A percentile compares a stretch with the other conserved stretches of the same genome.
Conservation (phyloP, 2,888 invertebrate genomes). For the Caenorhabditis sp. region DNA sequence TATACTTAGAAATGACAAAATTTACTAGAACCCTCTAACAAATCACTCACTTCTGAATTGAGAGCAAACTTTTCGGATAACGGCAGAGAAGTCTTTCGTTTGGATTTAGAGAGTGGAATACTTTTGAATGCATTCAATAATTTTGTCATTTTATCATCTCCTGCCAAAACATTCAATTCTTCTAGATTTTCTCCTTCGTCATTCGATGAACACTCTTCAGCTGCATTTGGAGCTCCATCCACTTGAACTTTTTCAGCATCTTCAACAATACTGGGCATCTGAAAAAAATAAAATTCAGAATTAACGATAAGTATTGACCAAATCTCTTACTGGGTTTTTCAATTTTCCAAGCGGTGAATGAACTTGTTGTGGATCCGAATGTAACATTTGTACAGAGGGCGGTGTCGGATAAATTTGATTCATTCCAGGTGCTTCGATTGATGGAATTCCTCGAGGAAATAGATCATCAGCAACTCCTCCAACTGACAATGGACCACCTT, state of each 20-base stretch:
- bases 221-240: slow-evolving; percentile 10
- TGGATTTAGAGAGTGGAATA: background rate
- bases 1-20: background rate
- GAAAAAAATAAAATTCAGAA: background rate
- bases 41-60: background rate
- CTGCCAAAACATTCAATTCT: slow-evolving; percentile 10
- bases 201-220: slow-evolving; percentile 12
- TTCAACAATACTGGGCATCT: slow-evolving; percentile 7
- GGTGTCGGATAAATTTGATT: slow-evolving; percentile 70
- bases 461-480: slow-evolving; percentile 1
- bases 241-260: slow-evolving; percentile 15
- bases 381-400: slow-evolving; percentile 57
- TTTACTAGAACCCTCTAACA: too few relatives aligned
- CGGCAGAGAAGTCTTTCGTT: slow-evolving; percentile 1
- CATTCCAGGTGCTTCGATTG: slow-evolving; percentile 46
- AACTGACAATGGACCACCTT: slow-evolving; percentile 48
- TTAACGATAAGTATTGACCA: background rate
- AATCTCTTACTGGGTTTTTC: background rate
- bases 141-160: background rate
- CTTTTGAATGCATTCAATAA: background rate
- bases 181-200: slow-evolving; percentile 24
- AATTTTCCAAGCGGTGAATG: slow-evolving; percentile 13
- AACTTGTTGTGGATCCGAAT: slow-evolving; percentile 13
- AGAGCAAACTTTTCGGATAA: slow-evolving; percentile 6
- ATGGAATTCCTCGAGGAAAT: slow-evolving; percentile 33